Conservation (phyloP, 2,113 vertebrate species). For the Tauraco erythrolophus region DNA sequence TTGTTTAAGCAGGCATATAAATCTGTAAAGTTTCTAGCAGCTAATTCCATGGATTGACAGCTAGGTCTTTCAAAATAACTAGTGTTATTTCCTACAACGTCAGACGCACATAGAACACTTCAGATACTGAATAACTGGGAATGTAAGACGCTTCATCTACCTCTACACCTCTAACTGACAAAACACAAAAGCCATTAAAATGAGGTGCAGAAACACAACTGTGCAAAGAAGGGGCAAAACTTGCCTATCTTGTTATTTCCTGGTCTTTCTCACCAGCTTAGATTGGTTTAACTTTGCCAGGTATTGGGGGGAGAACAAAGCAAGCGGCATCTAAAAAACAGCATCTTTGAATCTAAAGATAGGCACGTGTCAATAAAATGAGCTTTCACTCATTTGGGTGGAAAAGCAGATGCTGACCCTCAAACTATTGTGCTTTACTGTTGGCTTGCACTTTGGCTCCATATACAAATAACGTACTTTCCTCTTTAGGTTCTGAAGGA, state of each 20-base stretch:
- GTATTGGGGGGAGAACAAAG: background rate
- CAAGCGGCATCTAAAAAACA: background rate
- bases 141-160: background rate
- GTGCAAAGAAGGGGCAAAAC: background rate
- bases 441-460: background rate
- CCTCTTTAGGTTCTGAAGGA: background rate
- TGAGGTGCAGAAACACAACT: background rate
- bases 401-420: background rate
- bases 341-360: background rate
- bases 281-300: background rate
- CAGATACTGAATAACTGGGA: background rate
- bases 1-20: background rate
- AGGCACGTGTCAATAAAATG: background rate
- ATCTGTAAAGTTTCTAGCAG: background rate
- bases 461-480: background rate
- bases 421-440: background rate
- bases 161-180: background rate
- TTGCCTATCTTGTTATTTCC: accelerated
- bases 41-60: background rate
- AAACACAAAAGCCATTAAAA: background rate
- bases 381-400: background rate
- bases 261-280: background rate
- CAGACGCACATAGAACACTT: background rate
- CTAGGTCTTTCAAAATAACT: background rate
- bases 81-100: background rate